These are phyloP conservation scores for Drosophila murphyi DNA, from an alignment of 1,140 invertebrate genomes.

Conservation along the genomic window DNA sequence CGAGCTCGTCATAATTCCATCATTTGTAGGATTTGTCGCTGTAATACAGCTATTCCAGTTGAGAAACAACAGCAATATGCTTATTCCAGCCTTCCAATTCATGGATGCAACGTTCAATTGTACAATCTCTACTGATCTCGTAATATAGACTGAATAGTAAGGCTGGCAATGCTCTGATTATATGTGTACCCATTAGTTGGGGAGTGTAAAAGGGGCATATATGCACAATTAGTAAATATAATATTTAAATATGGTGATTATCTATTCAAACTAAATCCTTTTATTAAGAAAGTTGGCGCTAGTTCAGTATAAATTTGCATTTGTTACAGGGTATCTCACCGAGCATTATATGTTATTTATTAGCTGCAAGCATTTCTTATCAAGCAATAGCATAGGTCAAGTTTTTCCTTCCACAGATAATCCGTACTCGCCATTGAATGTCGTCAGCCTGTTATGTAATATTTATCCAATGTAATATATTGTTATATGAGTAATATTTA, in stretches of 20 bases:
- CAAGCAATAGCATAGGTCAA: conserved; percentile 49
- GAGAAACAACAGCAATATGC: background rate
- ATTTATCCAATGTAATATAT: conserved; percentile 16
- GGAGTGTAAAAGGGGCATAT: too few species aligned
- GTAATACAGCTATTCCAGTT: background rate
- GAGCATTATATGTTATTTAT: background rate
- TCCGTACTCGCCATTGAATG: background rate
- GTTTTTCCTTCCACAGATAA: conserved; percentile 19
- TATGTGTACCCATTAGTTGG: conserved; percentile 4
- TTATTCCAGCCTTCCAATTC: background rate
- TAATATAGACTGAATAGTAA: conserved; percentile 20
- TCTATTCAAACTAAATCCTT: too few species aligned
- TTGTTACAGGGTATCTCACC: background rate
- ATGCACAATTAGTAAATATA: too few species aligned
- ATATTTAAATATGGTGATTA: too few species aligned
- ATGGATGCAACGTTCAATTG: background rate
- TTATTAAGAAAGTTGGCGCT: too few species aligned
- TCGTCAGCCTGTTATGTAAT: conserved; percentile 17
- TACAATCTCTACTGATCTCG: background rate
- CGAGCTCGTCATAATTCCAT: background rate
- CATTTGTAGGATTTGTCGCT: background rate
- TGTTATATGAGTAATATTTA: background rate
- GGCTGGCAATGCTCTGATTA: conserved; percentile 1
- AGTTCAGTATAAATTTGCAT: too few species aligned
- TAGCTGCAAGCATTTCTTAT: conserved; percentile 31